phyloP scores from a whole-genome alignment of 30 jellyfish, hydroid and myxozoan genomes.

The Aurelia sp. region DNA sequence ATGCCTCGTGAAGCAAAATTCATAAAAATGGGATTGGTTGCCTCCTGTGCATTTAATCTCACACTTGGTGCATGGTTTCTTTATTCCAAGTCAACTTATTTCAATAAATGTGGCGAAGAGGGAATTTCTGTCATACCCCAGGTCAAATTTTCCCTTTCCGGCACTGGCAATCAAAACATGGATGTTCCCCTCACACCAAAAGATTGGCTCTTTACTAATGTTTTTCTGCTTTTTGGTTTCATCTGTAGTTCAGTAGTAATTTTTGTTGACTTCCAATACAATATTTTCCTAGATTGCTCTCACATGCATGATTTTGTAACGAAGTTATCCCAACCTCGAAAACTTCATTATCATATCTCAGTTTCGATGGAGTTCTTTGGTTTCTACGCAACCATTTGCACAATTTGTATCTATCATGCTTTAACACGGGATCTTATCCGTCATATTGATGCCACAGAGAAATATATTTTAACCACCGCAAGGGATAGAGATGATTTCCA shows the following conservation, averaged over 20 bases:
- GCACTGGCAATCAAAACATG: not conserved
- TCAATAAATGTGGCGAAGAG: not conserved
- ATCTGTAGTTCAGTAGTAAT: not conserved
- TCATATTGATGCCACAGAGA: conserved; percentile 1
- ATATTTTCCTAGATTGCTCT: not conserved
- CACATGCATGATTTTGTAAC: not conserved
- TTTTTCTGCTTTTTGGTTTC: conserved; percentile 8
- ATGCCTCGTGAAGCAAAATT: conserved; percentile 1
- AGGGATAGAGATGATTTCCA: conserved; percentile 9
- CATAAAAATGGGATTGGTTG: conserved; percentile 5
- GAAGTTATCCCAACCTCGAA: not conserved
- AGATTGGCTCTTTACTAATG: conserved; percentile 6
- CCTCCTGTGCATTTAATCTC: conserved; percentile 4
- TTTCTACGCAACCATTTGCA: not conserved
- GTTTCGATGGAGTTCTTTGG: conserved; percentile 14
- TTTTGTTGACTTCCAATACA: not conserved
- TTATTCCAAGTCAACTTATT: not conserved
- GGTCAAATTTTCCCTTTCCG: not conserved
- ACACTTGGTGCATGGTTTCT: conserved; percentile 4
- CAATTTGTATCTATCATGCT: conserved; percentile 5
- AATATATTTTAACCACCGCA: not conserved
- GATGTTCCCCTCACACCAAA: not conserved
- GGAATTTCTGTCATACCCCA: not conserved
- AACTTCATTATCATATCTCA: conserved; percentile 14
- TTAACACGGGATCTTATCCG: conserved; percentile 1